Evolutionary conservation across 2,797 vertebrate genomes (phyloP).

Genomic region (Eptatretus atami): DNA sequence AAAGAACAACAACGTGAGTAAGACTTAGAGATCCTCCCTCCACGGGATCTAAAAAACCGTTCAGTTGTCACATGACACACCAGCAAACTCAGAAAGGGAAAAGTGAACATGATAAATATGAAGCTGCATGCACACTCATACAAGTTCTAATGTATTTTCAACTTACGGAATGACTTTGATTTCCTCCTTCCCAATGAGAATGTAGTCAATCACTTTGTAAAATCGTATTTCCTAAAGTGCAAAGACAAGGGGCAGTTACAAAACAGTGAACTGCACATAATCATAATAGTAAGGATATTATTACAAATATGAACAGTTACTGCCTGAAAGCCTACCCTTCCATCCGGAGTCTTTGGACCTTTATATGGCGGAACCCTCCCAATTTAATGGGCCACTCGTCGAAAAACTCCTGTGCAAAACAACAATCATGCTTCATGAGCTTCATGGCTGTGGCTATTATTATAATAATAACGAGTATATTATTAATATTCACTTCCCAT

Average conservation of each 20-base stretch:
- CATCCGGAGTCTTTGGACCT: conserved; percentile 85
- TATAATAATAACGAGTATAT: too few relatives aligned
- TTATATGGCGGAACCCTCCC: conserved; percentile 73
- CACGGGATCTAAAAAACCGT: too few relatives aligned
- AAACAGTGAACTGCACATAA: too few relatives aligned
- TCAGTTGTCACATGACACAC: too few relatives aligned
- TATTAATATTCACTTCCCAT: too few relatives aligned
- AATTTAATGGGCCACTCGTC: conserved; percentile 83
- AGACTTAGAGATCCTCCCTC: too few relatives aligned
- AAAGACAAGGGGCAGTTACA: conserved; percentile 7
- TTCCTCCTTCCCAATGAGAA: conserved; percentile 33
- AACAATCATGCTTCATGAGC: too few relatives aligned
- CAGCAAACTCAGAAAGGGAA: too few relatives aligned
- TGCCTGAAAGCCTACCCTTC: conserved; percentile 31
- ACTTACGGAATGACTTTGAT: conserved; percentile 43
- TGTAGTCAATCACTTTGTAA: conserved; percentile 38
- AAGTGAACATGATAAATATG: too few relatives aligned
- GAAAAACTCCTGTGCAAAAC: conserved; percentile 44
- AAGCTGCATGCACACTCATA: not conserved
- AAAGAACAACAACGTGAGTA: too few relatives aligned
- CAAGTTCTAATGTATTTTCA: not conserved
- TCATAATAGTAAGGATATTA: not conserved
- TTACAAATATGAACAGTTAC: not conserved
- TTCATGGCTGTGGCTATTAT: too few relatives aligned
- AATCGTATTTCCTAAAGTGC: conserved; percentile 24